phyloP scores from a whole-genome alignment of 2,113 vertebrate genomes.

The Eurystomus gularis region DNA sequence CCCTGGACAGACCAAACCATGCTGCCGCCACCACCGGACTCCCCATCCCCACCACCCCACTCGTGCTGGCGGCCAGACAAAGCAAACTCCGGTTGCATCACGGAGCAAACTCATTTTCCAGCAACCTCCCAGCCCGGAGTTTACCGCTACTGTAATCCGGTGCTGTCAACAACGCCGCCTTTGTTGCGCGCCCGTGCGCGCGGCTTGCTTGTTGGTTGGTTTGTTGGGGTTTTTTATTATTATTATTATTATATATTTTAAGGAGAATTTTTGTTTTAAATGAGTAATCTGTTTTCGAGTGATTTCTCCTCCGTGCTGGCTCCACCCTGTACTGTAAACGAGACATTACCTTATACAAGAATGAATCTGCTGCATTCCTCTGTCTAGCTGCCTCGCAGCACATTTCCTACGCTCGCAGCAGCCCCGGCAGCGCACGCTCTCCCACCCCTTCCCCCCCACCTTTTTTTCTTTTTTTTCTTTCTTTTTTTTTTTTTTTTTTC shows the following conservation, averaged over 20 bases:
- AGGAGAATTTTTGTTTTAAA: slow-evolving; percentile 66
- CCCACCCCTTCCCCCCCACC: slow-evolving; percentile 46
- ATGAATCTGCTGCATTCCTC: slow-evolving; percentile 81
- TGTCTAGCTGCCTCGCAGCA: slow-evolving; percentile 80
- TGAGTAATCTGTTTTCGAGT: slow-evolving; percentile 79
- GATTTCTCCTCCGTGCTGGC: slow-evolving; percentile 78
- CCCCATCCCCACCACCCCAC: neutral
- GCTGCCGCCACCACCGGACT: neutral
- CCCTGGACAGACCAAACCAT: neutral
- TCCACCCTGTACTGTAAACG: slow-evolving; percentile 81
- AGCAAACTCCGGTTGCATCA: slow-evolving; percentile 76
- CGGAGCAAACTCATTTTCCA: slow-evolving; percentile 68
- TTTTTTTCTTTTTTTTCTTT: neutral
- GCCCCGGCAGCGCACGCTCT: slow-evolving; percentile 40
- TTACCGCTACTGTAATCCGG: slow-evolving; percentile 69
- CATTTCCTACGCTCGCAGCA: slow-evolving; percentile 76
- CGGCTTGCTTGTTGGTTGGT: neutral
- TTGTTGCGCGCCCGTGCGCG: neutral
- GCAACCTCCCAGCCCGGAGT: slow-evolving; percentile 59
- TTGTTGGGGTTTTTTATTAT: neutral
- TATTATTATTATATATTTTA: slow-evolving; percentile 24
- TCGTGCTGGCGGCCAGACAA: slow-evolving; percentile 71
- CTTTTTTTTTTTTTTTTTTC: neutral
- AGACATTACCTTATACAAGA: slow-evolving; percentile 98
- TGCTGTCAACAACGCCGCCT: slow-evolving; percentile 69